Evolutionary conservation across 2,113 vertebrate species (phyloP).

Genomic region (Rissa tridactyla): DNA sequence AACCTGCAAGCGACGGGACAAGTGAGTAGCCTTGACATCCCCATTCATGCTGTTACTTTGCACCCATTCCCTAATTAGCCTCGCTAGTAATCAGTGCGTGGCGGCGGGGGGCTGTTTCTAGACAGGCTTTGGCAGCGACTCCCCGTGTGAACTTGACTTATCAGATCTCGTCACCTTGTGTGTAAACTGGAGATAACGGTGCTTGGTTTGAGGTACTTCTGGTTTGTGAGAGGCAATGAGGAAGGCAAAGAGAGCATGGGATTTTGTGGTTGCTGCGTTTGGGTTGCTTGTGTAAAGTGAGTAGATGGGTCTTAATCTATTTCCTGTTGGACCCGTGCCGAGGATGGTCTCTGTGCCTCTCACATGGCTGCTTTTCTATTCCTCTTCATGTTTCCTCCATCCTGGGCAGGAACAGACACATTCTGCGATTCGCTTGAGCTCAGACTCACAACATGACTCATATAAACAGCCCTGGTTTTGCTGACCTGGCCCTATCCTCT

Average conservation of each 20-base stretch:
- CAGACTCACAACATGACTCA: not conserved
- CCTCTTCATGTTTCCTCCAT: not conserved
- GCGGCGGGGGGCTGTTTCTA: rapidly evolving
- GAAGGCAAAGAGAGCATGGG: not conserved
- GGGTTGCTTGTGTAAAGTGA: not conserved
- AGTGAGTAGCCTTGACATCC: conserved; percentile 63
- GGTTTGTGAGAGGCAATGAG: not conserved
- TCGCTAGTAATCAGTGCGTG: rapidly evolving
- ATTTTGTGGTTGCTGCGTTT: not conserved
- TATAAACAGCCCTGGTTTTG: not conserved
- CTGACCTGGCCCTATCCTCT: not conserved
- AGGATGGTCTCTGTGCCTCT: not conserved
- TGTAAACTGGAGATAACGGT: not conserved
- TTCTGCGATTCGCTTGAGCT: not conserved
- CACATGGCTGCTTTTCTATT: not conserved
- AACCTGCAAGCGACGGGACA: conserved; percentile 84
- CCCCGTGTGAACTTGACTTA: not conserved
- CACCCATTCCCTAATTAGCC: not conserved
- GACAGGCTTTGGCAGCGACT: not conserved
- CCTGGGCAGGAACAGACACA: not conserved
- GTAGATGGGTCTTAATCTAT: not conserved
- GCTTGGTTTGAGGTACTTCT: not conserved
- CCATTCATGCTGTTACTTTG: rapidly evolving
- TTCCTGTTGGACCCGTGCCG: not conserved
- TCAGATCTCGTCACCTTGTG: not conserved